Conservation (phyloP, 2,113 vertebrate species). For the Podarcis raffonei region DNA sequence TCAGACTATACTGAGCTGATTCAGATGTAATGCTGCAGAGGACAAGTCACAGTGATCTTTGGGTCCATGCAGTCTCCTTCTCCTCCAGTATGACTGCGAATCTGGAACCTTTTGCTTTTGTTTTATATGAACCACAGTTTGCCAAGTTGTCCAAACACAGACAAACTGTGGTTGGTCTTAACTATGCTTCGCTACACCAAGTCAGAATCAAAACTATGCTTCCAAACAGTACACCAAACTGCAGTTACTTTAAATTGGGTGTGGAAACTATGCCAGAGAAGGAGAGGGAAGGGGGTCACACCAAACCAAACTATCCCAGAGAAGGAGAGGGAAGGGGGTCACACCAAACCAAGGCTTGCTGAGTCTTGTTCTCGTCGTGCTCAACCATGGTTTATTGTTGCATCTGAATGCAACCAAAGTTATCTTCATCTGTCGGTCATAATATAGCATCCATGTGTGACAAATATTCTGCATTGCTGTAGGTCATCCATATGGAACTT, state of each 20-base stretch:
- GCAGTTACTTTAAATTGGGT: background rate
- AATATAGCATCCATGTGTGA: background rate
- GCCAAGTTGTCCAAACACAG: background rate
- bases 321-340: background rate
- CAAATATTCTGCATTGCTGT: constrained; percentile 30
- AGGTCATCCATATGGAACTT: constrained; percentile 35
- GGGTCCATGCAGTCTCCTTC: background rate
- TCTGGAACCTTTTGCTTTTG: background rate
- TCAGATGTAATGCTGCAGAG: background rate
- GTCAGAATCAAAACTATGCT: background rate
- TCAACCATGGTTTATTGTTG: background rate
- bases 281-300: background rate
- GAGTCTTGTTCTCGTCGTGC: background rate
- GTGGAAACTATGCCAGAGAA: background rate
- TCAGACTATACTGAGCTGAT: background rate
- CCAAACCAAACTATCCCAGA: background rate
- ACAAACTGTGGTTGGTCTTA: background rate
- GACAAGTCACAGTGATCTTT: background rate
- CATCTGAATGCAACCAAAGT: background rate
- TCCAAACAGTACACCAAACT: background rate
- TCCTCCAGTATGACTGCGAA: background rate
- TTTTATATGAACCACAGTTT: background rate
- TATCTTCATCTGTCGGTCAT: background rate
- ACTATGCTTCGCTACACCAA: background rate
- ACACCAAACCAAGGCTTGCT: background rate